Conservation (phyloP, 2,797 vertebrate genomes). For the Clarias pachynema region DNA sequence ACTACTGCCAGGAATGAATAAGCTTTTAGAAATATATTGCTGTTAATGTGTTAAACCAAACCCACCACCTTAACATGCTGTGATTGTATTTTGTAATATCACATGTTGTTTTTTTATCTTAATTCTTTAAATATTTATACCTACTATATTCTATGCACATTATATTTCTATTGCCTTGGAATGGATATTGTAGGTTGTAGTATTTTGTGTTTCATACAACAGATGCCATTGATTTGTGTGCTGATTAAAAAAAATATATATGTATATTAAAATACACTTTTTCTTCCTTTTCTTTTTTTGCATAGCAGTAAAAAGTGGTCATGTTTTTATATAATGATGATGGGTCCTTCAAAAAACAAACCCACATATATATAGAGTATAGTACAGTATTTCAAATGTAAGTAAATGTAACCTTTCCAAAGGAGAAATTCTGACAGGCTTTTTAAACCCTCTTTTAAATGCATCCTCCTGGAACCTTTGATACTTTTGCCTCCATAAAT, state of each 20-base stretch:
- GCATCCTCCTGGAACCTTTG: neutral
- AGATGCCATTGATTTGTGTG: neutral
- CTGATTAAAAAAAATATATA: no score
- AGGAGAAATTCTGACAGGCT: neutral
- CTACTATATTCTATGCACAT: neutral
- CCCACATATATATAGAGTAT: neutral
- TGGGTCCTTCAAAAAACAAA: neutral
- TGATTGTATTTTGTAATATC: conserved; percentile 4
- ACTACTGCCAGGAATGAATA: conserved; percentile 31
- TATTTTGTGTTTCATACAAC: neutral
- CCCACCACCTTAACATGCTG: neutral
- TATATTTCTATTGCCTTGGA: neutral
- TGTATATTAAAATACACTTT: neutral
- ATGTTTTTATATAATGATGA: neutral
- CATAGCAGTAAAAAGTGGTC: neutral
- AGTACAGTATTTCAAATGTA: neutral
- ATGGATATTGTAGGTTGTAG: neutral
- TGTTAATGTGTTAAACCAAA: neutral
- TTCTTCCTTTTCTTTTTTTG: neutral
- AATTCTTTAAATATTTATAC: conserved; percentile 11
- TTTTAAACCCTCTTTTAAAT: neutral
- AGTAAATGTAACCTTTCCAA: neutral
- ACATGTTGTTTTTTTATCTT: neutral
- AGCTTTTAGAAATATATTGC: neutral
- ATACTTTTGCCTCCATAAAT: neutral